Conservation (phyloP, 2,113 vertebrate species). For the Plecturocebus donacophilus region DNA sequence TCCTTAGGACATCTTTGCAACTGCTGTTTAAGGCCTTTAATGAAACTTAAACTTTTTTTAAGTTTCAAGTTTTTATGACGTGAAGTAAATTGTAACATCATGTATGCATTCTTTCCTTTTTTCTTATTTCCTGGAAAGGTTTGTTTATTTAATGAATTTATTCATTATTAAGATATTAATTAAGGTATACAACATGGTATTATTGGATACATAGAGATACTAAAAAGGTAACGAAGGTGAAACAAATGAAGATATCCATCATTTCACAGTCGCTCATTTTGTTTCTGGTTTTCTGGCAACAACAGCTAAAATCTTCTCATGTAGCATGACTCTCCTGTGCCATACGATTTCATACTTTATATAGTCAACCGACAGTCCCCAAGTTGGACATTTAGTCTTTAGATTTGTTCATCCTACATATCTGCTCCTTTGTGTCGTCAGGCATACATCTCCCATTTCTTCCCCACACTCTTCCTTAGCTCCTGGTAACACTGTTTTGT, state of each 20-base stretch:
- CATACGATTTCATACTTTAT: not conserved
- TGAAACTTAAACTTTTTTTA: not conserved
- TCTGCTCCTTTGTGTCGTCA: not conserved
- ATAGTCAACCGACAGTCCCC: not conserved
- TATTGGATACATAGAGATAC: not conserved
- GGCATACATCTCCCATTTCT: not conserved
- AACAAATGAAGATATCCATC: not conserved
- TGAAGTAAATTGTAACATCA: not conserved
- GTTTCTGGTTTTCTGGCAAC: not conserved
- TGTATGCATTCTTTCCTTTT: not conserved
- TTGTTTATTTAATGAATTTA: not conserved
- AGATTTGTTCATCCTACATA: too few relatives aligned
- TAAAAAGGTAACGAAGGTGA: not conserved
- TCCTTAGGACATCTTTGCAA: not conserved
- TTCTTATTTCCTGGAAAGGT: not conserved
- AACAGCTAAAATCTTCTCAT: not conserved
- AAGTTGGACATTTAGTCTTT: not conserved
- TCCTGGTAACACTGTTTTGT: not conserved
- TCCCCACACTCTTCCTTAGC: not conserved
- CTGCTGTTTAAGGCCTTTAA: not conserved
- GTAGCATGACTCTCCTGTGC: not conserved
- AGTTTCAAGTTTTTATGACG: not conserved
- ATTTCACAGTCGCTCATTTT: not conserved
- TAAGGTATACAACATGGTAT: not conserved
- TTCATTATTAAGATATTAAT: not conserved